Percentiles rank a stretch among this genome's conserved stretches.
These are phyloP conservation scores for Pachyseris speciosa DNA, from an alignment of 64 coral and sea anemone species.

Conservation along the genomic window DNA sequence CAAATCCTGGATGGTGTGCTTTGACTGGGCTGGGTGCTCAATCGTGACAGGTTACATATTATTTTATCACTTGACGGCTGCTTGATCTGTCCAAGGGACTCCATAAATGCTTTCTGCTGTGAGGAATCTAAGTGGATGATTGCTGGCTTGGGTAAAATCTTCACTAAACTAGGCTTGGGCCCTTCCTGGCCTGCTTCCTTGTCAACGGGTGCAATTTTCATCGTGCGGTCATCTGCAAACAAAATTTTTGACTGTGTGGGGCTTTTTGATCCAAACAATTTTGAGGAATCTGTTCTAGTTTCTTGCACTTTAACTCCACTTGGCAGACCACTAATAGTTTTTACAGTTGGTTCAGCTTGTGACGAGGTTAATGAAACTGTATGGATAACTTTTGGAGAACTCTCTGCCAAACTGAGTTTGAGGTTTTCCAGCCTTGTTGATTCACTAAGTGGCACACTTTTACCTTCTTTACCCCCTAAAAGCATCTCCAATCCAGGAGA, in stretches of 20 bases:
- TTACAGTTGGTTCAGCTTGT: neutral
- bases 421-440: neutral
- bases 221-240: neutral
- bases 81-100: constrained; percentile 25
- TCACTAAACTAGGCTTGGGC: neutral
- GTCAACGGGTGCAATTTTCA: neutral
- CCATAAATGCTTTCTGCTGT: constrained; percentile 15
- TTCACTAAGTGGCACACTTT: neutral
- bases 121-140: constrained; percentile 14
- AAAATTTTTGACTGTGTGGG: neutral
- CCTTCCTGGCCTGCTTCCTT: neutral
- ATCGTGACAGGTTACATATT: constrained; percentile 25
- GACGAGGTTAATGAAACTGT: neutral
- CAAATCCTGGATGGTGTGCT: constrained; percentile 3
- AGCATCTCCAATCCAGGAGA: neutral
- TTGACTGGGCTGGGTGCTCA: neutral
- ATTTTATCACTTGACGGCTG: constrained; percentile 47
- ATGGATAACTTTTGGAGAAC: constrained; percentile 20
- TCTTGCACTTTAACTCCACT: neutral
- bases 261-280: neutral
- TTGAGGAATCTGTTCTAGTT: neutral
- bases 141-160: constrained; percentile 31
- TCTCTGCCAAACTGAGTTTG: neutral
- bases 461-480: neutral
- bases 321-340: neutral